Conservation (phyloP, 2,888 invertebrate species). For the Pandemis cinnamomeana region DNA sequence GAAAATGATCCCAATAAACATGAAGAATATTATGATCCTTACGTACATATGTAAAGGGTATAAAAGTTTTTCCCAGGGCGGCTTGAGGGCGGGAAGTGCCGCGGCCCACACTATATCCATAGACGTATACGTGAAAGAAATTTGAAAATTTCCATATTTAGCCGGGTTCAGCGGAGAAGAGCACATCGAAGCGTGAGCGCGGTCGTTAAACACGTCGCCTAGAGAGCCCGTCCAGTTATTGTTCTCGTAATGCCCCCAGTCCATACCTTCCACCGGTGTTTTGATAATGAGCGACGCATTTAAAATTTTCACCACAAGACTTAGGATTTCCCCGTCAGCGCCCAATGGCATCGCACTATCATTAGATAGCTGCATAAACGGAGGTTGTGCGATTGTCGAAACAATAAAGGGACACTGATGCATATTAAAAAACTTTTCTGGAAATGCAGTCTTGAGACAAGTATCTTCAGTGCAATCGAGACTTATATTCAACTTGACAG, state of each 20-base stretch:
- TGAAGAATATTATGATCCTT: constrained; percentile 53
- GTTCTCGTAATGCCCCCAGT: constrained; percentile 55
- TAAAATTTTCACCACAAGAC: constrained; percentile 53
- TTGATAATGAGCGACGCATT: constrained; percentile 62
- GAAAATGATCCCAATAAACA: constrained; percentile 57
- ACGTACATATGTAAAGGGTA: constrained; percentile 56
- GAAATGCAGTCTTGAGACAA: constrained; percentile 55
- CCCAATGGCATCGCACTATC: constrained; percentile 53
- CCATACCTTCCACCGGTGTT: constrained; percentile 50
- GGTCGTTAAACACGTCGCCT: constrained; percentile 60
- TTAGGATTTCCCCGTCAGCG: constrained; percentile 63
- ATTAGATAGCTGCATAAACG: constrained; percentile 63
- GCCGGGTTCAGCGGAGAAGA: constrained; percentile 57
- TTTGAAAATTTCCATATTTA: constrained; percentile 65
- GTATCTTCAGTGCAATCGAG: constrained; percentile 49
- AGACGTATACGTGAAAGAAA: constrained; percentile 63
- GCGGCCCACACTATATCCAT: constrained; percentile 68
- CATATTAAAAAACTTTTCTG: constrained; percentile 58
- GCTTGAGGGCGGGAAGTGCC: constrained; percentile 52
- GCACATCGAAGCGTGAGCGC: constrained; percentile 59
- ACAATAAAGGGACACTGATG: constrained; percentile 57
- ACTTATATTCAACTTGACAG: constrained; percentile 50
- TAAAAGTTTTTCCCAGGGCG: constrained; percentile 65
- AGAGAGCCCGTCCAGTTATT: constrained; percentile 69
- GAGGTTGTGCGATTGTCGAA: constrained; percentile 65